Evolutionary conservation across 2,888 invertebrate genomes (phyloP), one percentile per base, ranked within the genome.

Genomic region (Xiphydria camelus): DNA sequence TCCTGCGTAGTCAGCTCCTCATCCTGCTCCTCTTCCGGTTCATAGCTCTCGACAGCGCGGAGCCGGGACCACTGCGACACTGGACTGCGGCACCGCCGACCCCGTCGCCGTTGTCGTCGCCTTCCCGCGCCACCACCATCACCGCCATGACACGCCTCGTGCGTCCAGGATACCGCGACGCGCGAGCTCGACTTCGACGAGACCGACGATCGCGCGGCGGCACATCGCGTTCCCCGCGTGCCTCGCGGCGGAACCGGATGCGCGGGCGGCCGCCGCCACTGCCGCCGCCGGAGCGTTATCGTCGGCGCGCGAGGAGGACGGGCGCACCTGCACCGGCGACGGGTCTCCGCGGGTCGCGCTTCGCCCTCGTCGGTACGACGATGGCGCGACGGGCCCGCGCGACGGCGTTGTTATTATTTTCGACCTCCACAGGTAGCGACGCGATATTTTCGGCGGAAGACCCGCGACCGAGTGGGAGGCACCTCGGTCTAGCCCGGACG

Each of bases 1-100:
- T 48, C 26, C 38, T 41, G 35, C 54, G 49, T 51, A 56, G 56
- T 65, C 66, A 66, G 53, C 65, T 63, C 44, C 64, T 48, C 55
- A 55, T 50, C 45, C 45, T 57, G 29, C 54, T 59, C 45, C 47
- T 60, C 39, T 55, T 64, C 20, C 56, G 51, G 23, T 64, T 58
- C 31, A 41, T 33, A 10, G 46, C 2, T 36, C 36, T 36, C 36
- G 18, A 5, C 14, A 6, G n/a, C 20, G 14, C 20, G 2, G 6
- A 48, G 9, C 21, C 32, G 15, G 14, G 7, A 6, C 19, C 31
- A 18, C 29, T 39, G 18, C 18, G 7, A 17, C 20, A 32, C 14
- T 31, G 15, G 29, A 15, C 6, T 14, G 29, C 15, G 14, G 14
- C 29, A 29, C 29, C 29, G 9, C 12, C 6, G 2, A 29, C 29